Percentiles rank a stretch among this genome's conserved stretches.
These are phyloP conservation scores for Philypnodon macrostomus DNA, from an alignment of 2,797 vertebrate species.

Conservation along the genomic window DNA sequence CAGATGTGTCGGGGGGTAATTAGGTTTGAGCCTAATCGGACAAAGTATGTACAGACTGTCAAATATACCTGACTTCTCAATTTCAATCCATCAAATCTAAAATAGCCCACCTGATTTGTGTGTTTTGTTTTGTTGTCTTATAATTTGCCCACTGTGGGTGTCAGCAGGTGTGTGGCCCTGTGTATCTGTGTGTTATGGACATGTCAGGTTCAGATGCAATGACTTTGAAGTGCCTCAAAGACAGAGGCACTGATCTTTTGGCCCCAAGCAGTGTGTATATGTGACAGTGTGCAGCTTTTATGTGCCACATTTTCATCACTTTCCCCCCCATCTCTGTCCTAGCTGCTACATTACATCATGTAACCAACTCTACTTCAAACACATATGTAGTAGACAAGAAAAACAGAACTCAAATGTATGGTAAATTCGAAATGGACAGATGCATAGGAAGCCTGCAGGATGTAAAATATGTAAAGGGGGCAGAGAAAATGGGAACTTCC, in stretches of 20 bases:
- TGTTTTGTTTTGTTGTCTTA: slow-evolving; percentile 11
- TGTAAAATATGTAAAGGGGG: slow-evolving; percentile 6
- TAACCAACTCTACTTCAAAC: slow-evolving; percentile 14
- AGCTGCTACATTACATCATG: slow-evolving; percentile 28
- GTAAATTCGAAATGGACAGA: background rate
- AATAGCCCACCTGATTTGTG: background rate
- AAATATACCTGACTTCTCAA: too few species aligned
- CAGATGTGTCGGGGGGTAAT: too few species aligned
- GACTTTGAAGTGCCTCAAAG: slow-evolving; percentile 38
- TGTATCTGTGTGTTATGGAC: too few species aligned
- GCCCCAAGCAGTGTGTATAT: slow-evolving; percentile 6
- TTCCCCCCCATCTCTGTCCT: slow-evolving; percentile 7
- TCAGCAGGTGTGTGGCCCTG: slow-evolving; percentile 14
- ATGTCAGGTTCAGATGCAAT: background rate
- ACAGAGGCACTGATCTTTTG: slow-evolving; percentile 27
- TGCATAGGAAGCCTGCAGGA: slow-evolving; percentile 9
- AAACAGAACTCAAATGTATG: slow-evolving; percentile 10
- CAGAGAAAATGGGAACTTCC: slow-evolving; percentile 21
- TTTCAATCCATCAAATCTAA: too few species aligned
- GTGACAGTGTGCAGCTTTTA: slow-evolving; percentile 31
- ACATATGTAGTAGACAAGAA: background rate
- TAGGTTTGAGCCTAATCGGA: too few species aligned
- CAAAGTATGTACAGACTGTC: too few species aligned
- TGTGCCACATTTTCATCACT: slow-evolving; percentile 34
- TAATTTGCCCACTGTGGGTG: slow-evolving; percentile 7